A percentile compares a stretch with the other conserved stretches of the same genome.
These are phyloP conservation scores for Amiota minor DNA, from an alignment of 2,888 invertebrate genomes.

Conservation along the genomic window DNA sequence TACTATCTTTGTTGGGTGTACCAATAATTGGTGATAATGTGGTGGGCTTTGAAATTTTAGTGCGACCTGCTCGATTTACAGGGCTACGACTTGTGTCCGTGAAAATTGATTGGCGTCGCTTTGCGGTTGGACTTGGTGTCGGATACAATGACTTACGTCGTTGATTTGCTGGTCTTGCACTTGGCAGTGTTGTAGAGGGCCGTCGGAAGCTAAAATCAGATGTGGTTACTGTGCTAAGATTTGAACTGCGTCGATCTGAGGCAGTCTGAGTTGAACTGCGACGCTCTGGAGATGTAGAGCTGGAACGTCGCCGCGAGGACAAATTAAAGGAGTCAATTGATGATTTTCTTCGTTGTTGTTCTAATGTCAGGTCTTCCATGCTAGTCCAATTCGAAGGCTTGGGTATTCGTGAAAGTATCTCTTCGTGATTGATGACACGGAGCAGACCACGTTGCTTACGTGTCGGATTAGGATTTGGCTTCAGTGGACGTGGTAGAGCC, in stretches of 20 bases:
- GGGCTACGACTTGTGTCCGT: constrained; percentile 42
- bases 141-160: constrained; percentile 54
- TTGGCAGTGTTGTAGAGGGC: constrained; percentile 61
- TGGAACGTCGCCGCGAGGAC: constrained; percentile 61
- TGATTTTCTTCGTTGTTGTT: constrained; percentile 44
- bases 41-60: constrained; percentile 70
- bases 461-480: constrained; percentile 70
- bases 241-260: constrained; percentile 71
- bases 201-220: constrained; percentile 72
- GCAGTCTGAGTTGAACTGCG: constrained; percentile 71
- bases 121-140: constrained; percentile 38
- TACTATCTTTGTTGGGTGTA: constrained; percentile 72
- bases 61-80: constrained; percentile 40
- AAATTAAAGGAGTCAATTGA: constrained; percentile 49
- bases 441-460: constrained; percentile 70
- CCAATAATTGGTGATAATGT: constrained; percentile 73
- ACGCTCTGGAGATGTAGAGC: constrained; percentile 71
- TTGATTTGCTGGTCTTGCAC: constrained; percentile 24
- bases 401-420: constrained; percentile 58
- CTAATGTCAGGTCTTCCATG: constrained; percentile 65
- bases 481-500: constrained; percentile 60
- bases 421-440: constrained; percentile 65
- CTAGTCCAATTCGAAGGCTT: constrained; percentile 68
- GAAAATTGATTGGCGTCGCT: constrained; percentile 41
- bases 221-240: constrained; percentile 70